A percentile compares a stretch with the other conserved stretches of the same genome.
Evolutionary conservation across 2,113 vertebrate genomes (phyloP).

Genomic region (Plecotus auritus): DNA sequence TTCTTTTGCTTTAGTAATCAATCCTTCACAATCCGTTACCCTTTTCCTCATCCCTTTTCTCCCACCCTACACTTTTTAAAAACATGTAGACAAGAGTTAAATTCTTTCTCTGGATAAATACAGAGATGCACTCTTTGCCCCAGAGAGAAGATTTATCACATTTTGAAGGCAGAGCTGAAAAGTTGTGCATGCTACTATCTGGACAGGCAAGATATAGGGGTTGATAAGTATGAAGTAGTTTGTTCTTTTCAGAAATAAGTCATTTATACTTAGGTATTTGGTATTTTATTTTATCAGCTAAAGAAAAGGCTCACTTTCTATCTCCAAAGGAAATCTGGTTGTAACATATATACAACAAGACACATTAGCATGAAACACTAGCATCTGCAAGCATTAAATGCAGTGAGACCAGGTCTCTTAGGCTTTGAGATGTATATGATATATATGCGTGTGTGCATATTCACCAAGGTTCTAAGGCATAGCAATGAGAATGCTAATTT

Average conservation of each 20-base stretch:
- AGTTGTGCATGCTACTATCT: conserved; percentile 70
- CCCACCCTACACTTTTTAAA: background rate
- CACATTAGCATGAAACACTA: background rate
- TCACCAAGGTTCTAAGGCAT: background rate
- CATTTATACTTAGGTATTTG: conserved; percentile 61
- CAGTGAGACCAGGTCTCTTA: background rate
- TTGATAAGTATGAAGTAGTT: conserved; percentile 78
- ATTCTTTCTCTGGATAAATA: conserved; percentile 79
- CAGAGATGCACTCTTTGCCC: conserved; percentile 73
- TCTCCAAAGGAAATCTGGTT: conserved; percentile 57
- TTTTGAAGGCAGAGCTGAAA: conserved; percentile 77
- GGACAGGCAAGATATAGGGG: conserved; percentile 76
- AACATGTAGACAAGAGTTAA: conserved; percentile 79
- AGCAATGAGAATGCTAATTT: background rate
- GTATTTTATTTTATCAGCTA: conserved; percentile 70
- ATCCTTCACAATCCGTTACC: conserved; percentile 70
- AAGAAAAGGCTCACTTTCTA: conserved; percentile 68
- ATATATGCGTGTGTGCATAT: background rate
- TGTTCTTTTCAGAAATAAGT: conserved; percentile 72
- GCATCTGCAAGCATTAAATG: background rate
- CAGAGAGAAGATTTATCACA: conserved; percentile 78
- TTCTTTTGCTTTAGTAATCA: conserved; percentile 77
- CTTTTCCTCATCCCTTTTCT: background rate
- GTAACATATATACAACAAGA: background rate
- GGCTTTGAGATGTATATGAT: background rate